Percentiles rank a stretch among this genome's conserved stretches.
These are phyloP conservation scores for Platichthys stellatus DNA, from an alignment of 2,113 vertebrate species.

Conservation along the genomic window DNA sequence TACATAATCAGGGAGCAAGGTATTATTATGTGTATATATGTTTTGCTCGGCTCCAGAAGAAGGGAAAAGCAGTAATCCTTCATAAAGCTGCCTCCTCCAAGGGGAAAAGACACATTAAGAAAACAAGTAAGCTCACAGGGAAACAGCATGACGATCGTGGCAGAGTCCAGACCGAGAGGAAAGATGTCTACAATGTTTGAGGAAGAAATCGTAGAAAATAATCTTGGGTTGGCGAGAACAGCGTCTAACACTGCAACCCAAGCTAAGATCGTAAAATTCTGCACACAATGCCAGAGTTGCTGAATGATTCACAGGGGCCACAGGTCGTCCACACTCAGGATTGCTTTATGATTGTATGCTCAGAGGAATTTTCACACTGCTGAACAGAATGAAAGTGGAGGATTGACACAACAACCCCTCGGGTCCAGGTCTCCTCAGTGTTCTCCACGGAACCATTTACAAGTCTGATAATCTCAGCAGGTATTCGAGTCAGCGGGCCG, in stretches of 20 bases:
- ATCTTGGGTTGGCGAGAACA: too few relatives aligned
- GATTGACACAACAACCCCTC: background rate
- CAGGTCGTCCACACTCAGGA: conserved; percentile 46
- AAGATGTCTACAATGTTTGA: conserved; percentile 4
- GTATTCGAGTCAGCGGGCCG: background rate
- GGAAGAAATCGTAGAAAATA: background rate
- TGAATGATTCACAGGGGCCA: conserved; percentile 59
- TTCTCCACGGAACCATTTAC: conserved; percentile 22
- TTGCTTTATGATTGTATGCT: conserved; percentile 66
- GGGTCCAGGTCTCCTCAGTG: background rate
- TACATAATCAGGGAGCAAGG: too few relatives aligned
- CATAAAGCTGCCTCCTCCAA: conserved; percentile 24
- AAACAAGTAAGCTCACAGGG: background rate
- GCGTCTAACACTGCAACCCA: background rate
- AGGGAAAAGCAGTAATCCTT: conserved; percentile 32
- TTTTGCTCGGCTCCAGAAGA: background rate
- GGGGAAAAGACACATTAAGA: conserved; percentile 42
- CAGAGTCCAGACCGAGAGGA: conserved; percentile 7
- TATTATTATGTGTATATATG: background rate
- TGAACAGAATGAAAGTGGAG: conserved; percentile 29
- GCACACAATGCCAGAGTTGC: conserved; percentile 32
- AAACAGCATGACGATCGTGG: conserved; percentile 2
- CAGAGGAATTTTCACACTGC: conserved; percentile 44
- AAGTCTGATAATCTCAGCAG: conserved; percentile 5
- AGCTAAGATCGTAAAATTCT: conserved; percentile 8